These are phyloP conservation scores for Drosophila miranda DNA, from an alignment of 1,140 invertebrate species.

Conservation along the genomic window DNA sequence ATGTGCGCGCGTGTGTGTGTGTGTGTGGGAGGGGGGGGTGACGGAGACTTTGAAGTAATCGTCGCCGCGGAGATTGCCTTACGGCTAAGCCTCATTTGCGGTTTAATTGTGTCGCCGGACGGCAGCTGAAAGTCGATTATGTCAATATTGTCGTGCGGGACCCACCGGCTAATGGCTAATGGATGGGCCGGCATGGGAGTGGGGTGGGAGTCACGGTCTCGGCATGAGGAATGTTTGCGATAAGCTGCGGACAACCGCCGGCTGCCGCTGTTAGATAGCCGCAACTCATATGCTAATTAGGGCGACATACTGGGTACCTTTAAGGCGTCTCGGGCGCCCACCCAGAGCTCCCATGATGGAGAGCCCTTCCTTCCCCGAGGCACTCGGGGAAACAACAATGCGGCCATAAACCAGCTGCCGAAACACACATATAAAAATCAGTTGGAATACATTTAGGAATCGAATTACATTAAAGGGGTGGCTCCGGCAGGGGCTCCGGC, in stretches of 20 bases:
- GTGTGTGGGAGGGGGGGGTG: neutral
- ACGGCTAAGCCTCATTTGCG: conserved; percentile 77
- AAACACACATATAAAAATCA: conserved; percentile 67
- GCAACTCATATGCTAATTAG: conserved; percentile 69
- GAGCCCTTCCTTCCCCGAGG: neutral
- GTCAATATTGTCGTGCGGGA: conserved; percentile 66
- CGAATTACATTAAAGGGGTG: conserved; percentile 57
- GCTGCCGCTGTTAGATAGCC: conserved; percentile 22
- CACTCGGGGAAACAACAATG: neutral
- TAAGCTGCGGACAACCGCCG: conserved; percentile 41
- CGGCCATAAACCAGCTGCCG: conserved; percentile 49
- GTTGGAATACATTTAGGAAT: conserved; percentile 69
- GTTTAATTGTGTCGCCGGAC: conserved; percentile 72
- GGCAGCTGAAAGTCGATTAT: conserved; percentile 78
- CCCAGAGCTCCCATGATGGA: no score
- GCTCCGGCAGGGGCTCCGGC: neutral
- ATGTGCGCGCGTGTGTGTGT: no score
- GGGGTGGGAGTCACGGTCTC: neutral
- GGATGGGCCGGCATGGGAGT: neutral
- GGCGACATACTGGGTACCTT: conserved; percentile 27
- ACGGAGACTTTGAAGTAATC: conserved; percentile 68
- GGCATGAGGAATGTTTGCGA: conserved; percentile 50
- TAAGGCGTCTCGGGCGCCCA: conserved; percentile 19
- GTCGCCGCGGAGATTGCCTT: conserved; percentile 51
- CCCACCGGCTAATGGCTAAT: conserved; percentile 49